phyloP scores from a whole-genome alignment of 2,888 invertebrate genomes.

The Drosophila diplacantha region DNA sequence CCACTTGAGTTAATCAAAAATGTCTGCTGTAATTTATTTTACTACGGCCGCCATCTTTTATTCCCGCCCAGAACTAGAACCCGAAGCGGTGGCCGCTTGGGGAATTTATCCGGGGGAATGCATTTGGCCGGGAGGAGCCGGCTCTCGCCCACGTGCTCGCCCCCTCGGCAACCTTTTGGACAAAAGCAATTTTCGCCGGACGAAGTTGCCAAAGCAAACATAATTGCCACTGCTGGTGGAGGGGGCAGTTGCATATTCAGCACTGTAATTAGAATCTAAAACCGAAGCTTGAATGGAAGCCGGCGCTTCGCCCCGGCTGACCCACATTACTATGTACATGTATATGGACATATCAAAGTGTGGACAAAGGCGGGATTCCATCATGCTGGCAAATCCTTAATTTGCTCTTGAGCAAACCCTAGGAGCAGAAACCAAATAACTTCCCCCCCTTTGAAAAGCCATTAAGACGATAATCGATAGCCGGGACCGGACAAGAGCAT shows the following conservation, averaged over 20 bases:
- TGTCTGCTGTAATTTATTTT: constrained; percentile 76
- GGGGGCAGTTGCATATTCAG: constrained; percentile 44
- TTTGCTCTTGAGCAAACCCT: constrained; percentile 13
- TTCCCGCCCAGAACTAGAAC: constrained; percentile 30
- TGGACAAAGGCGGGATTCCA: constrained; percentile 14
- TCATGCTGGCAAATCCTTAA: constrained; percentile 11
- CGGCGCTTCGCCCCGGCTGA: constrained; percentile 31
- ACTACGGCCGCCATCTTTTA: constrained; percentile 73
- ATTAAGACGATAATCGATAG: constrained; percentile 33
- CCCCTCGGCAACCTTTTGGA: constrained; percentile 34
- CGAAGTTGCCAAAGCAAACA: constrained; percentile 27
- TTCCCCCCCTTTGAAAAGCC: constrained; percentile 19
- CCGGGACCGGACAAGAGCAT: constrained; percentile 6
- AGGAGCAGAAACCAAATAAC: constrained; percentile 22
- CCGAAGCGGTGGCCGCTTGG: constrained; percentile 34
- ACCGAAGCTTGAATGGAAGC: constrained; percentile 32
- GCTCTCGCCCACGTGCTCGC: constrained; percentile 5
- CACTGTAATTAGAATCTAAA: constrained; percentile 57
- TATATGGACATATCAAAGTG: background rate
- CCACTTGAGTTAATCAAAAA: constrained; percentile 76
- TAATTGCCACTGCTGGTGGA: constrained; percentile 25
- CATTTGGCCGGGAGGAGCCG: constrained; percentile 11
- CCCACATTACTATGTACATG: constrained; percentile 40
- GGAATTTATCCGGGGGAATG: constrained; percentile 44
- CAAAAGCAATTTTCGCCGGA: constrained; percentile 40